phyloP scores from a whole-genome alignment of 1,140 invertebrate genomes.

The Campoletis sonorensis region DNA sequence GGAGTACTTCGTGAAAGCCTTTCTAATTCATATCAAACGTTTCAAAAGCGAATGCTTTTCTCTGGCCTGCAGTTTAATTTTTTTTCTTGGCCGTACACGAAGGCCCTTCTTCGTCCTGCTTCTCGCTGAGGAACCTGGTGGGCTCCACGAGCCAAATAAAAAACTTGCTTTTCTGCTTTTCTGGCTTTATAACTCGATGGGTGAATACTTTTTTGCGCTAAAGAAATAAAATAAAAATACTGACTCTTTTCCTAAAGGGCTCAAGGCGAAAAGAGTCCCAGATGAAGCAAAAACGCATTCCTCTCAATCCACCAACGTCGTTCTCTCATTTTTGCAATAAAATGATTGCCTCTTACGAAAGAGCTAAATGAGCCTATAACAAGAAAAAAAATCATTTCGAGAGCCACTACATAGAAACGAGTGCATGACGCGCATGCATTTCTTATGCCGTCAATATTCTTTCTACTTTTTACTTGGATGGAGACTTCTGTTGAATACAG shows the following conservation, averaged over 20 bases:
- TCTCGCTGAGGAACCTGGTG: too few species aligned
- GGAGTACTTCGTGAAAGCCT: too few species aligned
- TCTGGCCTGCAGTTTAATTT: too few species aligned
- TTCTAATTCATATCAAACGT: too few species aligned
- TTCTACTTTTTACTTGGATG: too few species aligned
- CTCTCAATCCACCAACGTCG: neutral
- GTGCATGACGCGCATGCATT: neutral
- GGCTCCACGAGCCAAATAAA: neutral
- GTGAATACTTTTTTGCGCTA: neutral
- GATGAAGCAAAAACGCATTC: neutral
- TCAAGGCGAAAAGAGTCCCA: neutral
- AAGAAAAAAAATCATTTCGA: too few species aligned
- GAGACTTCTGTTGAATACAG: too few species aligned
- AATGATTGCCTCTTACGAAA: neutral
- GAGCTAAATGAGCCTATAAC: neutral
- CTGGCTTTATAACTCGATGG: neutral
- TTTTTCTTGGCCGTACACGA: too few species aligned
- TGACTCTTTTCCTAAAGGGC: neutral
- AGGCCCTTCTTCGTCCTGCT: too few species aligned
- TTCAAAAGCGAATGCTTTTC: too few species aligned
- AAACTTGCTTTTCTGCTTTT: neutral
- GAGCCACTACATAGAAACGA: neutral
- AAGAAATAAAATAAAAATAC: neutral
- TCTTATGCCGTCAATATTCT: too few species aligned
- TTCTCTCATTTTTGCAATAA: constrained; percentile 18